Evolutionary conservation across 2,888 invertebrate genomes (phyloP).

Genomic region (Diogma glabrata): DNA sequence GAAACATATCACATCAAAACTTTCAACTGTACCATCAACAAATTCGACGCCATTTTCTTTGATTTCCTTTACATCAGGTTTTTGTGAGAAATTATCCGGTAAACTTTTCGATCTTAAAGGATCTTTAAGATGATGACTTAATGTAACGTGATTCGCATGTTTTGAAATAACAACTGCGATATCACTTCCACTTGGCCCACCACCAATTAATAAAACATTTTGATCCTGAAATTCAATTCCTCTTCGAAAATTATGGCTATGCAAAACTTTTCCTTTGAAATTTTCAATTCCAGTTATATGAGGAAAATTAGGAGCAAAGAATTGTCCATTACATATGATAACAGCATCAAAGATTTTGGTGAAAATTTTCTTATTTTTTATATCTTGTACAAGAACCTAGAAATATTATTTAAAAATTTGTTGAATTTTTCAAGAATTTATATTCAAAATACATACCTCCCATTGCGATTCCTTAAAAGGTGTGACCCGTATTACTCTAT

Average conservation of each 20-base stretch:
- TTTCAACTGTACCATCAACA: conserved; percentile 48
- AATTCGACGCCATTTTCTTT: conserved; percentile 46
- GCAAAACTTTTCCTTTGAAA: conserved; percentile 43
- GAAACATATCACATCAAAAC: conserved; percentile 56
- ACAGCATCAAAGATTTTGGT: conserved; percentile 55
- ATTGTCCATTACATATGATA: conserved; percentile 73
- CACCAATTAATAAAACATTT: conserved; percentile 68
- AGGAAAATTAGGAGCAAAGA: conserved; percentile 60
- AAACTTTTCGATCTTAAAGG: conserved; percentile 46
- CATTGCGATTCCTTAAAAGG: conserved; percentile 20
- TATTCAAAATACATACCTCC: no score
- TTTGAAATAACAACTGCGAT: conserved; percentile 55
- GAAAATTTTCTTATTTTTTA: conserved; percentile 35
- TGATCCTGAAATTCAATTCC: conserved; percentile 49
- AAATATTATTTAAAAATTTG: no score
- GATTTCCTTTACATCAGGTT: conserved; percentile 46
- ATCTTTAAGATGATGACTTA: conserved; percentile 56
- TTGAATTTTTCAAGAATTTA: no score
- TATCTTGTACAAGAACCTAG: not conserved
- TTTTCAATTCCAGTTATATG: conserved; percentile 49
- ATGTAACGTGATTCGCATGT: conserved; percentile 47
- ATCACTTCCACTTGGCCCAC: conserved; percentile 77
- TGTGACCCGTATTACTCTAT: conserved; percentile 11
- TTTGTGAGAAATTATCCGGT: conserved; percentile 53
- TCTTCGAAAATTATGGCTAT: conserved; percentile 70